These are phyloP conservation scores for Fratercula arctica DNA, from an alignment of 2,797 vertebrate genomes.

Conservation along the genomic window DNA sequence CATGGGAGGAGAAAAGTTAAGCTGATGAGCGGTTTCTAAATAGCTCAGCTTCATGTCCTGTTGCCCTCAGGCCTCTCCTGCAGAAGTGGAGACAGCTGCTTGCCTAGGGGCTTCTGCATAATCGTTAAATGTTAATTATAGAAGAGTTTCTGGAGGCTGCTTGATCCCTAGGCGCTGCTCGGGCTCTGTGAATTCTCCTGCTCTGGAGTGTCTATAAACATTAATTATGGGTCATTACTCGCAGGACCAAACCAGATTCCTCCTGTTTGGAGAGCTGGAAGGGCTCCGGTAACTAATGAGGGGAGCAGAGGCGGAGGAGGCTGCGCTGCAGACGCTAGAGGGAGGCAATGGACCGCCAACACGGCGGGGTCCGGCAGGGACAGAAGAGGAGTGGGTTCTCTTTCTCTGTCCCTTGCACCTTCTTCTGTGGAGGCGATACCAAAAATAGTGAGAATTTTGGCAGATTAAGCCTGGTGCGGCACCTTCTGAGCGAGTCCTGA, in stretches of 20 bases:
- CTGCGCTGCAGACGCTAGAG: constrained; percentile 5
- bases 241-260: not conserved
- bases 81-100: constrained; percentile 44
- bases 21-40: not conserved
- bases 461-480: rapidly evolving
- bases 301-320: not conserved
- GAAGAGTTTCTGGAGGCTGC: not conserved
- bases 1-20: not conserved
- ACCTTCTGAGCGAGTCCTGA: rapidly evolving
- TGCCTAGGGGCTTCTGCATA: not conserved
- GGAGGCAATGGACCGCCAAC: not conserved
- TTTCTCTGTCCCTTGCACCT: not conserved
- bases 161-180: not conserved
- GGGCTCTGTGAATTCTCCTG: not conserved
- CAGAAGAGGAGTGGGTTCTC: not conserved
- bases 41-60: not conserved
- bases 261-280: not conserved
- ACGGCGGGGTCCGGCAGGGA: rapidly evolving
- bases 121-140: constrained; percentile 25
- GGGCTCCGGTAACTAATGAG: not conserved
- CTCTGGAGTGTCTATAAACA: not conserved
- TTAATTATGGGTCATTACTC: constrained; percentile 32
- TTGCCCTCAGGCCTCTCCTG: not conserved
- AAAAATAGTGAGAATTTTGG: not conserved
- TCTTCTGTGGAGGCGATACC: not conserved